Evolutionary conservation across 2,888 invertebrate genomes (phyloP).

Genomic region (Aspidiotus rigidus): DNA sequence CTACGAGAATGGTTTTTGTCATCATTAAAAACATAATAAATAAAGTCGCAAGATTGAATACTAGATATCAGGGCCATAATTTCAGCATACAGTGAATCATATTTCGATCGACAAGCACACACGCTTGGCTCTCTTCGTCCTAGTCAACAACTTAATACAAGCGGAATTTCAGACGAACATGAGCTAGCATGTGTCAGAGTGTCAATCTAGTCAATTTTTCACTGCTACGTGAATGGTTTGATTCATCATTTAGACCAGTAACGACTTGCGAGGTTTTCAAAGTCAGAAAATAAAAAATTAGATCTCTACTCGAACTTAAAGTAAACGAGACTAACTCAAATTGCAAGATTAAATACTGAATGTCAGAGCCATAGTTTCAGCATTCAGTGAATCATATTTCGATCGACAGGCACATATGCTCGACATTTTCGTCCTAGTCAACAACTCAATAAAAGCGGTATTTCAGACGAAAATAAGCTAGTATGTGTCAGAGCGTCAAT

Average conservation of each 20-base stretch:
- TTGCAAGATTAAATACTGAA: neutral
- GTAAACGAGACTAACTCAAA: neutral
- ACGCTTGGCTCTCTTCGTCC: neutral
- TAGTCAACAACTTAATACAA: neutral
- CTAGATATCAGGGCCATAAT: constrained; percentile 6
- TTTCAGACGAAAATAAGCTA: neutral
- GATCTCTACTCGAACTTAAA: neutral
- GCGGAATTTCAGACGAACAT: neutral
- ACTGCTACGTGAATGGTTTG: constrained; percentile 14
- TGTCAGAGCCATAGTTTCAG: constrained; percentile 12
- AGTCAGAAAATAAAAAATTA: neutral
- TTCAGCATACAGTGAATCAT: neutral
- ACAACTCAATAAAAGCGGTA: neutral
- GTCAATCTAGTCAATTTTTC: neutral
- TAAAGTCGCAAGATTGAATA: neutral
- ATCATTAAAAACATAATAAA: neutral
- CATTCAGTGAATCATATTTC: neutral
- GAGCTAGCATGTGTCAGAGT: neutral
- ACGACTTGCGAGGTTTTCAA: neutral
- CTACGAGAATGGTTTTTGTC: constrained; percentile 18
- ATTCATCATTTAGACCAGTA: constrained; percentile 17
- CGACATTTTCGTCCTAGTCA: neutral
- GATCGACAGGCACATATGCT: neutral
- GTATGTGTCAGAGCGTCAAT: neutral
- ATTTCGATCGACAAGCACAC: neutral